phyloP scores from a whole-genome alignment of 1,140 invertebrate species.

The Panagrolaimus sp. region DNA sequence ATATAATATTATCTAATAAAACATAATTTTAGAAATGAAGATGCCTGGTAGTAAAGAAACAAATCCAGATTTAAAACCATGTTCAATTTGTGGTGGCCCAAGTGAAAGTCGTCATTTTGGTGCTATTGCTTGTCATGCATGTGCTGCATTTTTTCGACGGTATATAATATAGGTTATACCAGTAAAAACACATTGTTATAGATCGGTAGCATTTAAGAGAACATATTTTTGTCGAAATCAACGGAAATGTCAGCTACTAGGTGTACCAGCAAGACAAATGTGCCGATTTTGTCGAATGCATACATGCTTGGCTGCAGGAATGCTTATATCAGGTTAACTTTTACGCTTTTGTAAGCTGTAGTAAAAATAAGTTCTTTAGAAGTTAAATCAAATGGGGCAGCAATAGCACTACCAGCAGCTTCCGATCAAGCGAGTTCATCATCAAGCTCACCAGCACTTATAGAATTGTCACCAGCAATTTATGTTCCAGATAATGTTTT shows the following conservation, averaged over 20 bases:
- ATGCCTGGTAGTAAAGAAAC: too few species aligned
- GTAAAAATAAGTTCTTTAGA: neutral
- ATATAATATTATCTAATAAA: too few species aligned
- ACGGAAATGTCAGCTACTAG: neutral
- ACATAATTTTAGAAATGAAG: too few species aligned
- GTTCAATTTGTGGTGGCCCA: neutral
- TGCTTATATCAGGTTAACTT: constrained; percentile 9
- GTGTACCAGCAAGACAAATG: neutral
- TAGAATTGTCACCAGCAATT: neutral
- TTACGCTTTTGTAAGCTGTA: too few species aligned
- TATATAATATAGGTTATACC: too few species aligned
- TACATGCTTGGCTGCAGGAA: constrained; percentile 5
- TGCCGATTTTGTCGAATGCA: constrained; percentile 14
- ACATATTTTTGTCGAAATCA: constrained; percentile 12
- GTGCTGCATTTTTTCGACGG: constrained; percentile 8
- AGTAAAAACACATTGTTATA: too few species aligned
- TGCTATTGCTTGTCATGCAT: constrained; percentile 9
- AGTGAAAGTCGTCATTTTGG: neutral
- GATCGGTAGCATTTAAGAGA: neutral
- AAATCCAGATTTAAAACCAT: neutral
- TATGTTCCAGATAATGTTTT: constrained; percentile 7
- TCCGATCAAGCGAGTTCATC: neutral
- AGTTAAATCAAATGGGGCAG: neutral
- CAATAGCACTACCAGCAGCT: neutral
- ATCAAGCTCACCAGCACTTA: neutral